Conservation (phyloP, 2,797 vertebrate genomes). For the Hypotaenidia okinawae region DNA sequence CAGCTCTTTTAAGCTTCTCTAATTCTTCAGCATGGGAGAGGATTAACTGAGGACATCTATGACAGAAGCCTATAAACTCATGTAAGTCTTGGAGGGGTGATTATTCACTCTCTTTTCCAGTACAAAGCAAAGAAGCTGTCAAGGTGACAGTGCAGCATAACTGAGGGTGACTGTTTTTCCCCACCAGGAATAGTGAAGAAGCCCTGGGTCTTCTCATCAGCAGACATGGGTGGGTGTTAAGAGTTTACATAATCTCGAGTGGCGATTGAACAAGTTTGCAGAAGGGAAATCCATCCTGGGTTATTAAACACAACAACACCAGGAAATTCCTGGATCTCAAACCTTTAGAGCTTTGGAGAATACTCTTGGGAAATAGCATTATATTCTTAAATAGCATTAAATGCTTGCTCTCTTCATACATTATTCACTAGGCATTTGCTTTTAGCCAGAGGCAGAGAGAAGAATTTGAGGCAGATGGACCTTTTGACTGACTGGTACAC, state of each 20-base stretch:
- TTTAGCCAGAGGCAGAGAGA: neutral
- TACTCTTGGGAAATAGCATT: neutral
- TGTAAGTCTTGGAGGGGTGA: neutral
- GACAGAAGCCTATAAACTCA: neutral
- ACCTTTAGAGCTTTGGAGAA: neutral
- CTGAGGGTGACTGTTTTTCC: neutral
- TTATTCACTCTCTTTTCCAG: neutral
- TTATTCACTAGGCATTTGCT: neutral
- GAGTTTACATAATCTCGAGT: neutral
- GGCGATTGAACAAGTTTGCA: conserved; percentile 2
- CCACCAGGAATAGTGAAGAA: neutral
- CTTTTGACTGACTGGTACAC: neutral
- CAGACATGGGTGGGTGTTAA: neutral
- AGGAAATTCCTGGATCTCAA: neutral
- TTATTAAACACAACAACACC: neutral
- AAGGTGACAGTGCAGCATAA: neutral
- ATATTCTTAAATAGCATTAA: neutral
- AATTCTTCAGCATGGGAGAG: neutral
- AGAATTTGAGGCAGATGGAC: neutral
- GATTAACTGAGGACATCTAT: neutral
- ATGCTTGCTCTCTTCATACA: neutral
- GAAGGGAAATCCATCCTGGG: neutral
- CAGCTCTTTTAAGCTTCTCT: neutral
- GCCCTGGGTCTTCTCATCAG: neutral
- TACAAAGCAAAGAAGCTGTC: neutral